Conservation (phyloP, 2,888 invertebrate species). For the Tenthredo livida region DNA sequence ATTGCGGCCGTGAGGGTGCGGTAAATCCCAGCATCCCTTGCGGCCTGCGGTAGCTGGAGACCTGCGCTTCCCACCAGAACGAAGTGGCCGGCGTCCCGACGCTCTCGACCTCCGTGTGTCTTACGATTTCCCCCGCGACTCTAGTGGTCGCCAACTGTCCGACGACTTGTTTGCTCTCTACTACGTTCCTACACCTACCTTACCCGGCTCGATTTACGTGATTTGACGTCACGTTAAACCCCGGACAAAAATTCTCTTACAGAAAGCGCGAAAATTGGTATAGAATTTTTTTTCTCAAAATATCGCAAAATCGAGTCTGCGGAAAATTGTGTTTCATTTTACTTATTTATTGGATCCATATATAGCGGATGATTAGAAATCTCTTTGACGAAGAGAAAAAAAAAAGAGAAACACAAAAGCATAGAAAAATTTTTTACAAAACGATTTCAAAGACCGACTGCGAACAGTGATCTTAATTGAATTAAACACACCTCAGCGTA, state of each 20-base stretch:
- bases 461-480: background rate
- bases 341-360: no score
- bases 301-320: background rate
- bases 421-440: background rate
- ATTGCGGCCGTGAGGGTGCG: constrained; percentile 50
- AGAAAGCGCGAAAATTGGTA: background rate
- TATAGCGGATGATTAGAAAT: no score
- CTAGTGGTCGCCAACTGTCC: constrained; percentile 52
- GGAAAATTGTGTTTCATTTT: background rate
- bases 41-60: constrained; percentile 50
- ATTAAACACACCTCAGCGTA: background rate
- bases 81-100: constrained; percentile 49
- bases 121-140: constrained; percentile 53
- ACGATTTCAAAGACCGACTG: background rate
- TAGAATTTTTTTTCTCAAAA: no score
- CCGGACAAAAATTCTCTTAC: background rate
- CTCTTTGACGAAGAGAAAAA: no score
- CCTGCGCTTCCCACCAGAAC: constrained; percentile 47
- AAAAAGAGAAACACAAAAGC: no score
- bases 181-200: background rate
- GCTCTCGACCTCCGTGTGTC: constrained; percentile 50
- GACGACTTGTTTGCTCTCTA: constrained; percentile 21
- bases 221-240: constrained; percentile 1
- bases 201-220: constrained; percentile 4
- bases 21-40: constrained; percentile 55